Base-by-base conservation (phyloP, 2,797 vertebrate genomes). In the Chaenodraco wilsoni region DNA sequence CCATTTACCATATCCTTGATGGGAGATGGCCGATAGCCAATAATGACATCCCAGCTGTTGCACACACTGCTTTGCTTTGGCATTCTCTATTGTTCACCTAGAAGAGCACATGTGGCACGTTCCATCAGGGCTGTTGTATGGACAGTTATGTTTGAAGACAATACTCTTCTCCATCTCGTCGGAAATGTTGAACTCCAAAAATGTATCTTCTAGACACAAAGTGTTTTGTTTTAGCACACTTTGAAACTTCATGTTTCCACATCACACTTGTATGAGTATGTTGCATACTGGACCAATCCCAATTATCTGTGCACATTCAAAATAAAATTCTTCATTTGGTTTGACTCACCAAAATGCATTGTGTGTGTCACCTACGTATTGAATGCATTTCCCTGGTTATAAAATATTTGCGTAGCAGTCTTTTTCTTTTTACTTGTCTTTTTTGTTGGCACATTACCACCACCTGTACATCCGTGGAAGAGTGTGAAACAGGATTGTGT, bases 1-100 rank as follows among this genome's bases (percentile, higher is more conserved):
- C 33, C 7, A 37, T 37, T 37, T 9, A 37, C 33, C 33, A 9
- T n/a, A 52, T 44, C 44, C 16, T 60, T 63, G 17, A 68, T 64
- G 31, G 19, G 37, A 70, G 27, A 68, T 51, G 51, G 27, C 8
- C n/a, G 0, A 61, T 54, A 27, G 27, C 51, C 44, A 41, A n/a
- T 61, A 48, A 65, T 66, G 43, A 58, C 19, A 3, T 52, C 17
- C 49, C 65, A 52, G 60, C 72, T 83, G 71, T 60, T 60, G n/a
- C 52, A 27, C 40, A 51, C 48, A 27, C 48, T 44, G 55, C 52
- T 21, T 17, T 41, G 40, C 37, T 58, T 61, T 65, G 55, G 46
- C 45, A 45, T 45, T 40, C 48, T 33, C 4, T 10, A 16, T 41
- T 65, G 59, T 62, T 62, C 48, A 52, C 19, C 41, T 13, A 33